Evolutionary conservation across 2,888 invertebrate genomes (phyloP), one percentile per base, ranked within the genome.

Genomic region (Carabus problematicus): DNA sequence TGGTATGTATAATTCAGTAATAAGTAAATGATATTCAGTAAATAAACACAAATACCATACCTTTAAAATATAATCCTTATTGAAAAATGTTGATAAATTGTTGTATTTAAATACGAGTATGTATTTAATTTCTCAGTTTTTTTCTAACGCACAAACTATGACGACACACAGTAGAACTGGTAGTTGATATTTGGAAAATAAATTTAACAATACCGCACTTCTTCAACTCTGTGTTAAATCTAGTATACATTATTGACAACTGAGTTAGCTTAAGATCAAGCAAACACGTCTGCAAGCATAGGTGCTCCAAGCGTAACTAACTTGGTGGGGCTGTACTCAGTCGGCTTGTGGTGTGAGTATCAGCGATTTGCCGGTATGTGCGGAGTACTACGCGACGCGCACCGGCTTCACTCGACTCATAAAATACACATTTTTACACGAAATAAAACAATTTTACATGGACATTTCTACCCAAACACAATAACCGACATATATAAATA

Each of bases 101-200:
- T 40, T 60, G 29, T 62, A 49, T 29, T n/a, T 58, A 29, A 68
- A 61, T 70, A 68, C 64, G 63, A 67, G 63, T 58, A 58, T 2
- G 14, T 45, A 45, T 43, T 73, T 74, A 75, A 73, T 76, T 73
- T 72, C 74, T 74, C 70, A 78, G 79, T 80, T 81, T 81, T 81
- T 82, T 82, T 77, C 82, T 77, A 73, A 82, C 82, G 73, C 82
- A 82, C 81, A 81, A 81, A 72, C 79, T 81, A 76, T 81, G 77
- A 73, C 79, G 76, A 55, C 69, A 69, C 78, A 79, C 80, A 74
- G 78, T 80, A 77, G 78, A 77, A 75, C 79, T 76, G 72, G 77
- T 76, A 67, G 78, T 77, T 72, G 78, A 78, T 77, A 78, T 78
- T 74, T 77, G 73, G 74, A 77, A 77, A 75, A 77, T 75, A 77